Percentiles rank a stretch among this genome's conserved stretches.
phyloP scores from a whole-genome alignment of 2,888 invertebrate species.

The Notocelia uddmanniana region DNA sequence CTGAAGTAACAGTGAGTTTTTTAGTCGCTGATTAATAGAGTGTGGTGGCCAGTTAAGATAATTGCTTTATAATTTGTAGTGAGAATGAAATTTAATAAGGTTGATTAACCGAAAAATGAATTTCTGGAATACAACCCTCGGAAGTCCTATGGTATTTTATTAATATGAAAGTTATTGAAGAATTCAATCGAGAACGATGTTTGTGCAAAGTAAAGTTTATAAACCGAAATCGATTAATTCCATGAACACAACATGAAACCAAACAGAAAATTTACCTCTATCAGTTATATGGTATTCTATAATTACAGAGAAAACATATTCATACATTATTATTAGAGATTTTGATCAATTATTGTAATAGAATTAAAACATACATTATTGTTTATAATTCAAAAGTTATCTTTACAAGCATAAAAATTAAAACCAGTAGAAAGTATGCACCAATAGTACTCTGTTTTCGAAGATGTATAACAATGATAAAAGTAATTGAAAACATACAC shows the following conservation, averaged over 20 bases:
- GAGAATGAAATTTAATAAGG: not conserved
- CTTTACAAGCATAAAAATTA: no score
- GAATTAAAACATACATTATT: no score
- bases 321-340: no score
- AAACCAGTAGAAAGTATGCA: not conserved
- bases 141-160: not conserved
- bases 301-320: no score
- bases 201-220: not conserved
- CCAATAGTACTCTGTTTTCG: not conserved
- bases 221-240: not conserved
- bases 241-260: not conserved
- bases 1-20: constrained; percentile 36
- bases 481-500: not conserved
- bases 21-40: constrained; percentile 37
- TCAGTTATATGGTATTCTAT: no score
- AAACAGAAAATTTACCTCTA: no score
- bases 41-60: constrained; percentile 32
- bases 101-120: not conserved
- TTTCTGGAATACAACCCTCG: not conserved
- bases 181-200: not conserved
- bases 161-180: not conserved
- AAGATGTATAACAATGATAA: not conserved
- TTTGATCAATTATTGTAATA: no score
- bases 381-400: no score
- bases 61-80: constrained; percentile 26